A percentile compares a stretch with the other conserved stretches of the same genome.
Evolutionary conservation across 2,888 invertebrate genomes (phyloP).

Genomic region (Latrodectus hesperus): DNA sequence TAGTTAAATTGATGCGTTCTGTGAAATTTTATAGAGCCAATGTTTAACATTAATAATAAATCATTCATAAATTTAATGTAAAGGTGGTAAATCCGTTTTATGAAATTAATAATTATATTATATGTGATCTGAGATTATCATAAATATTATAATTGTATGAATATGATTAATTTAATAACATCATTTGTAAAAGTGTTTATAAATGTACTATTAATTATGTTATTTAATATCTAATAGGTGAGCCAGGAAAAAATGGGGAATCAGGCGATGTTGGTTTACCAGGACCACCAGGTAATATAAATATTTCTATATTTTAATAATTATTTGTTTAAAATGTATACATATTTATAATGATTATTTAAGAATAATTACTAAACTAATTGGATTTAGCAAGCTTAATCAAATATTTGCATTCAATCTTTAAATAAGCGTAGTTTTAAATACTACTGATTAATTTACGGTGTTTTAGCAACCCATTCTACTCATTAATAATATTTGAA

Average conservation of each 20-base stretch:
- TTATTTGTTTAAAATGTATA: neutral
- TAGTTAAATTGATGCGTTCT: too few relatives aligned
- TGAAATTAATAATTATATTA: too few relatives aligned
- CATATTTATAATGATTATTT: neutral
- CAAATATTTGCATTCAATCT: neutral
- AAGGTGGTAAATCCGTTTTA: too few relatives aligned
- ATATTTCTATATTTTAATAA: neutral
- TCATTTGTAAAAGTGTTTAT: too few relatives aligned
- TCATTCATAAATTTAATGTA: too few relatives aligned
- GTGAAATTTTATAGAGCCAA: too few relatives aligned
- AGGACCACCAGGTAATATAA: constrained; percentile 72
- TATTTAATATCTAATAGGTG: constrained; percentile 22
- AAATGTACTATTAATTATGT: neutral
- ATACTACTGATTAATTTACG: neutral
- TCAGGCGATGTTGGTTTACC: constrained; percentile 78
- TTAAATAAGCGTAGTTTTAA: neutral
- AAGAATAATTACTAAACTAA: neutral
- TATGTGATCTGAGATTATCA: too few relatives aligned
- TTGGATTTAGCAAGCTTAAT: neutral
- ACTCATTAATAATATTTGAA: too few relatives aligned
- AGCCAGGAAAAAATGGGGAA: constrained; percentile 30
- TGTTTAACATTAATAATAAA: too few relatives aligned
- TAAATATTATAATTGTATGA: too few relatives aligned
- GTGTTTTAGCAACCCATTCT: too few relatives aligned
- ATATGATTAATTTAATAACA: too few relatives aligned